Evolutionary conservation across 2,888 invertebrate genomes (phyloP).

Genomic region (Trisateles emortualis): DNA sequence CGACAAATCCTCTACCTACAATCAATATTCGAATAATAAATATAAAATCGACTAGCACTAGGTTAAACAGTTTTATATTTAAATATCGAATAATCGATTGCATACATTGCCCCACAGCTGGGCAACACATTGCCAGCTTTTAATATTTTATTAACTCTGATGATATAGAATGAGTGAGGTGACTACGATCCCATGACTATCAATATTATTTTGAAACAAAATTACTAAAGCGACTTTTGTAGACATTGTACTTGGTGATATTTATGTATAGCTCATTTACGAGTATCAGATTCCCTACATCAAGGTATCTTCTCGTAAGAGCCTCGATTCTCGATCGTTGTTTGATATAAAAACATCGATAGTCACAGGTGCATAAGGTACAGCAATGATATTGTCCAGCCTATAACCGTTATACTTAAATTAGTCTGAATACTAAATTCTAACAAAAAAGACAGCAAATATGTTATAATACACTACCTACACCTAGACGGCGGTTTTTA

Average conservation of each 20-base stretch:
- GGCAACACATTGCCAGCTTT: constrained; percentile 53
- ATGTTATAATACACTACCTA: constrained; percentile 50
- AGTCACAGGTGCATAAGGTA: constrained; percentile 24
- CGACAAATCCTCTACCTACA: constrained; percentile 27
- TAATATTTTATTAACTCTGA: constrained; percentile 44
- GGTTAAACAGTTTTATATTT: constrained; percentile 7
- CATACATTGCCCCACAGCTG: constrained; percentile 40
- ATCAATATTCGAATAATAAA: constrained; percentile 17
- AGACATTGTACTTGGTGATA: constrained; percentile 33
- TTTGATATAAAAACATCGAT: constrained; percentile 21
- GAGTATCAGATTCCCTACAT: not conserved
- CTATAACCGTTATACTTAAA: constrained; percentile 60
- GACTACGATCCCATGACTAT: constrained; percentile 15
- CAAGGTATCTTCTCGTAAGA: too few species aligned
- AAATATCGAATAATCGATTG: constrained; percentile 20
- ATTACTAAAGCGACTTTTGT: constrained; percentile 7
- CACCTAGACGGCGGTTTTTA: constrained; percentile 38
- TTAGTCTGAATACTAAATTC: constrained; percentile 55
- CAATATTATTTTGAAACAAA: constrained; percentile 39
- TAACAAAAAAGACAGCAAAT: constrained; percentile 55
- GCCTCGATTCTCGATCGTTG: too few species aligned
- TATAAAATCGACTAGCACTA: constrained; percentile 1
- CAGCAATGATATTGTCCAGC: constrained; percentile 57
- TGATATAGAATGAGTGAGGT: constrained; percentile 37
- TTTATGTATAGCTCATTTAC: not conserved